Percentiles rank a stretch among this genome's conserved stretches.
phyloP scores from a whole-genome alignment of 2,113 vertebrate genomes.

The Nerophis lumbriciformis region DNA sequence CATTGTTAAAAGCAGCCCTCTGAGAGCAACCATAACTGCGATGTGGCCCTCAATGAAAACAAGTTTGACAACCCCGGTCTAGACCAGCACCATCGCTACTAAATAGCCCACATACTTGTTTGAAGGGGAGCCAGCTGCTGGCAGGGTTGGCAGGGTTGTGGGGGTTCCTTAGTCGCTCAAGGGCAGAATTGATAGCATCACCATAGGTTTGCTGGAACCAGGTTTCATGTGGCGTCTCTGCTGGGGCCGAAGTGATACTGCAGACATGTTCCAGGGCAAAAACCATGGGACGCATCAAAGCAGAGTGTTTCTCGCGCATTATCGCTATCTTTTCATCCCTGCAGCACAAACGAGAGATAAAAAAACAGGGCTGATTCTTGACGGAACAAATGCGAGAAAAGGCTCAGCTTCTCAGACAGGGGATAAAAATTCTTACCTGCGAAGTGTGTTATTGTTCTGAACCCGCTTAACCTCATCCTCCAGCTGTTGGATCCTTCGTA shows the following conservation, averaged over 20 bases:
- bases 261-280: constrained; percentile 93
- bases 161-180: constrained; percentile 88
- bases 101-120: constrained; percentile 76
- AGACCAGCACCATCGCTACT: background rate
- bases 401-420: background rate
- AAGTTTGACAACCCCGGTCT: too few species aligned
- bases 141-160: constrained; percentile 92
- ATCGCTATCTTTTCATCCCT: constrained; percentile 98
- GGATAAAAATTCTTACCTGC: constrained; percentile 78
- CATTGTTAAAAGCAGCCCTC: too few species aligned
- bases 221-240: constrained; percentile 94
- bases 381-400: background rate
- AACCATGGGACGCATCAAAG: constrained; percentile 95
- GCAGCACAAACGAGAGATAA: background rate
- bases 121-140: constrained; percentile 96
- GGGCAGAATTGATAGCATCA: constrained; percentile 81
- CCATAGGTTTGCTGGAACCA: constrained; percentile 98
- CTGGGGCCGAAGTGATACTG: constrained; percentile 87
- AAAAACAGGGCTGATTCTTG: background rate
- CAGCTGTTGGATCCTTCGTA: constrained; percentile 90
- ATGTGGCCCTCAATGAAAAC: too few species aligned
- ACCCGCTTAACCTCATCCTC: constrained; percentile 98
- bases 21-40: too few species aligned
- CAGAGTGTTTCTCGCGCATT: constrained; percentile 96
- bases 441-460: constrained; percentile 87